phyloP scores from a whole-genome alignment of 2,113 vertebrate species.

The Mastomys coucha region DNA sequence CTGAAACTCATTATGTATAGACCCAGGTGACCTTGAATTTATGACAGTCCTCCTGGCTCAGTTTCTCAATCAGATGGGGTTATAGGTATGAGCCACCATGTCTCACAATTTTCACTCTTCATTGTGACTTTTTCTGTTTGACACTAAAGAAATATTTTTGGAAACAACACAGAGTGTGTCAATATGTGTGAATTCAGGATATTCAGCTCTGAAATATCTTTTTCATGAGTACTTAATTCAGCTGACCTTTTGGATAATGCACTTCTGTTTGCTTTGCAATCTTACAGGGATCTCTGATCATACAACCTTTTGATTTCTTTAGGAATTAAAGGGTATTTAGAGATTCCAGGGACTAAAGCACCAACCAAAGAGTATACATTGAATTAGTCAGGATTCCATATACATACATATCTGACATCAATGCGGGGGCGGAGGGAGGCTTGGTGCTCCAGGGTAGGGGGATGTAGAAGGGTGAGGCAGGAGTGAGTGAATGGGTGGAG shows the following conservation, averaged over 20 bases:
- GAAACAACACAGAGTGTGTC: background rate
- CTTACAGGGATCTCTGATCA: slow-evolving; percentile 59
- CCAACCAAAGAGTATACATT: too few relatives aligned
- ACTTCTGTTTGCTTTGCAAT: slow-evolving; percentile 72
- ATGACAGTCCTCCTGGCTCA: background rate
- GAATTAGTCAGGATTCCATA: too few relatives aligned
- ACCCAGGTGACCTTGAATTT: background rate
- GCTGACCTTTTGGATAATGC: slow-evolving; percentile 71
- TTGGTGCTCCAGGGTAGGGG: too few relatives aligned
- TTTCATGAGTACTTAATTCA: slow-evolving; percentile 45
- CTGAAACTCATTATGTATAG: background rate
- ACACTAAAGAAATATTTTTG: slow-evolving; percentile 32
- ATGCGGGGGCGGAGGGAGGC: too few relatives aligned
- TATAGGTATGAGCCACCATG: background rate
- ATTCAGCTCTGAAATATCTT: slow-evolving; percentile 48
- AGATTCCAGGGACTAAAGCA: too few relatives aligned
- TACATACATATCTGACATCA: too few relatives aligned
- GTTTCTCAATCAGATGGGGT: background rate
- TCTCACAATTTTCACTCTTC: background rate
- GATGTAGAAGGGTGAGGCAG: too few relatives aligned
- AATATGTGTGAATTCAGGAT: slow-evolving; percentile 33
- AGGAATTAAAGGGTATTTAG: slow-evolving; percentile 28
- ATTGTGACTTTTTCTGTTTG: background rate
- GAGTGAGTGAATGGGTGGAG: too few relatives aligned
- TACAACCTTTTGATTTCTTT: slow-evolving; percentile 65